Conservation (phyloP, 2,113 vertebrate species). For the Neopipo cinnamomea region DNA sequence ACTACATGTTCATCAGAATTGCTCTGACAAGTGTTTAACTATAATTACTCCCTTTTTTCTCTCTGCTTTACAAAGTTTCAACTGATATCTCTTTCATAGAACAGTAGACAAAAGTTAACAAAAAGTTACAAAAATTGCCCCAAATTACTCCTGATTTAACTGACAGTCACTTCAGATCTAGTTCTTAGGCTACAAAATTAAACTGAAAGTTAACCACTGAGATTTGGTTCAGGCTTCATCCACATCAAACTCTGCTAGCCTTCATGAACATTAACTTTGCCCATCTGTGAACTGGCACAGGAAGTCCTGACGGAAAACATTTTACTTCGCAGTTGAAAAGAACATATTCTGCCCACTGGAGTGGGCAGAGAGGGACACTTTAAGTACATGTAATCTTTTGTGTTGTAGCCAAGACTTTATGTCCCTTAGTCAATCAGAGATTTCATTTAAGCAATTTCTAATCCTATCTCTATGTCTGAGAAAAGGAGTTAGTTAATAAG, state of each 20-base stretch:
- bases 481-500: background rate
- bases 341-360: background rate
- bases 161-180: background rate
- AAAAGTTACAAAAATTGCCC: background rate
- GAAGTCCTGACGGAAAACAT: background rate
- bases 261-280: background rate
- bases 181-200: background rate
- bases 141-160: background rate
- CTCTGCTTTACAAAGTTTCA: background rate
- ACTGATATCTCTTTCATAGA: background rate
- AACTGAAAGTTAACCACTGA: background rate
- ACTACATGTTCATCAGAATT: background rate
- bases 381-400: background rate
- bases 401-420: background rate
- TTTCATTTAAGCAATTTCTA: background rate
- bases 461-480: background rate
- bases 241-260: background rate
- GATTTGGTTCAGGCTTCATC: background rate
- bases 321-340: background rate
- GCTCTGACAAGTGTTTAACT: background rate
- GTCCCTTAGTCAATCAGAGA: background rate
- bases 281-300: background rate
- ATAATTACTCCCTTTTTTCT: background rate
- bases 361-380: accelerated
- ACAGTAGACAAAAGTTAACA: background rate